Evolutionary conservation across 1,140 invertebrate genomes (phyloP), one percentile per base, ranked within the genome.

Genomic region (Asobara japonica): DNA sequence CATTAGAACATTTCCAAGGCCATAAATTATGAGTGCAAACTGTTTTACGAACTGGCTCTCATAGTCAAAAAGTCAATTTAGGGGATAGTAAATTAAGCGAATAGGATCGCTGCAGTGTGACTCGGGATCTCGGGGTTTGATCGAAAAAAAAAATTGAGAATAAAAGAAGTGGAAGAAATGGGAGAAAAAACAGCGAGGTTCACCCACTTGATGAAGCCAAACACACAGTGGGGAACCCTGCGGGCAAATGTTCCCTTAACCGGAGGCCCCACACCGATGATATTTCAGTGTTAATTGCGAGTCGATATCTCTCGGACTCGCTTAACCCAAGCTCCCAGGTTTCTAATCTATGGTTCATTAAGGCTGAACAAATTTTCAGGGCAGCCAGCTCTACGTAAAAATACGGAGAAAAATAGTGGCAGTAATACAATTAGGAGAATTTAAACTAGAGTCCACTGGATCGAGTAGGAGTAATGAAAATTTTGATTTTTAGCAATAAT

Each of bases 291-390:
- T 85, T 85, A 84, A 84, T 85, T 84, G 79, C 81, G 45, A 75
- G 68, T 77, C 75, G 80, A 73, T 84, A 84, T 83, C 82, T 81
- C 77, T 74, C 73, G 78, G 67, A 51, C 31, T 33, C 61, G 18
- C 56, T 33, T 29, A 27, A 16, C 62, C 74, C 69, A 78, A 70
- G 69, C 71, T 56, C 29, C 48, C n/a, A 27, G 22, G 20, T 79
- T 80, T 79, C 83, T 85, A 85, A 85, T 84, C 83, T 85, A 74
- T 75, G 81, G 78, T 84, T 85, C 83, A 85, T 85, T 85, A 85
- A 78, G 78, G 75, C 71, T 8, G 20, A 51, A 51, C 45, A 20
- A 41, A 51, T 51, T 51, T 51, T 51, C 45, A 51, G 22, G 22
- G 16, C 45, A 20, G 45, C 22, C 45, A 51, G 22, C 45, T 51